Evolutionary conservation across 1,140 invertebrate genomes (phyloP).

Genomic region (Eueides isabella): DNA sequence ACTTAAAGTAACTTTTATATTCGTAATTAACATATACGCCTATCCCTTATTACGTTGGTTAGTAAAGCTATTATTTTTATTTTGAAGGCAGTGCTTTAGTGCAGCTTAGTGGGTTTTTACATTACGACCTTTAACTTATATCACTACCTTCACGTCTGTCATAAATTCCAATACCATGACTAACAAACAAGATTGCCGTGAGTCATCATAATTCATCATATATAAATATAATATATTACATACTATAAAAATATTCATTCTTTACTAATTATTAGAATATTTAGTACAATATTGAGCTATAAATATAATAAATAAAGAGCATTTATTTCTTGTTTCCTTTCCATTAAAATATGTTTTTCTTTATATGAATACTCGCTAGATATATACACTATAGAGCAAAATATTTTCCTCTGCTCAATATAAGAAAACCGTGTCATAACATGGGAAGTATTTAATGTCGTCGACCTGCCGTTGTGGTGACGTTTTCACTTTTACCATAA

Average conservation of each 20-base stretch:
- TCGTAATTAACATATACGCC: neutral
- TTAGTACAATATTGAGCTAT: too few species aligned
- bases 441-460: constrained; percentile 40
- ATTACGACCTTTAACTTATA: constrained; percentile 15
- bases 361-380: neutral
- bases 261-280: neutral
- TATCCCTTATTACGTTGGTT: too few species aligned
- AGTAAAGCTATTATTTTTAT: too few species aligned
- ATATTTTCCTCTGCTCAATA: neutral
- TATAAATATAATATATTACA: neutral
- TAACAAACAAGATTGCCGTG: constrained; percentile 17
- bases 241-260: neutral
- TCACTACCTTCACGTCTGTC: neutral
- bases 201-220: constrained; percentile 16
- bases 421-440: constrained; percentile 28
- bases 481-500: constrained; percentile 73
- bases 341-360: neutral
- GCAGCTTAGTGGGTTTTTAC: constrained; percentile 6
- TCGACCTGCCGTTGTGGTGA: constrained; percentile 38
- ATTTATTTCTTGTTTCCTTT: neutral
- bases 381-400: neutral
- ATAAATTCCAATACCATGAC: constrained; percentile 30
- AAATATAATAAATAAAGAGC: too few species aligned
- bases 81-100: neutral
- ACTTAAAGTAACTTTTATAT: neutral